Evolutionary conservation across 2,888 invertebrate species (phyloP).

Genomic region (Drosophila demipolita): DNA sequence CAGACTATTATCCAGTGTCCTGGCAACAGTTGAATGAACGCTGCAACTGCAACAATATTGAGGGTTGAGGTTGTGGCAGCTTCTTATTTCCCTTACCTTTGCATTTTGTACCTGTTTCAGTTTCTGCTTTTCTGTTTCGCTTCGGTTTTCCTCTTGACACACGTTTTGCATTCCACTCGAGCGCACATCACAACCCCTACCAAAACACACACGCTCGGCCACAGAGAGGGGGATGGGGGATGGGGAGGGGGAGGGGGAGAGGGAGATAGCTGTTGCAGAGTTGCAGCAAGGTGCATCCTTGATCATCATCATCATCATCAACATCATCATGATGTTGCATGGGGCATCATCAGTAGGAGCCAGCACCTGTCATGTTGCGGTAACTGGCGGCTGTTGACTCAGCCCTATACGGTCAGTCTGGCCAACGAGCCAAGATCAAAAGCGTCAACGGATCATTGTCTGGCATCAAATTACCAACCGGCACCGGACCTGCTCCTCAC

Average conservation of each 20-base stretch:
- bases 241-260: neutral
- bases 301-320: slow-evolving; percentile 49
- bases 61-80: slow-evolving; percentile 31
- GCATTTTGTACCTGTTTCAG: slow-evolving; percentile 44
- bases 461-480: slow-evolving; percentile 78
- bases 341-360: slow-evolving; percentile 28
- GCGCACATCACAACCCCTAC: slow-evolving; percentile 61
- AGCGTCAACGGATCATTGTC: slow-evolving; percentile 81
- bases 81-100: slow-evolving; percentile 10
- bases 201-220: neutral
- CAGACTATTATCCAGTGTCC: slow-evolving; percentile 23
- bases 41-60: slow-evolving; percentile 33
- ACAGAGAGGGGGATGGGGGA: too few species aligned
- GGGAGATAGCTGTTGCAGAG: slow-evolving; percentile 34
- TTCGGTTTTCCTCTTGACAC: slow-evolving; percentile 48
- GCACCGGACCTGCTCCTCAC: slow-evolving; percentile 31
- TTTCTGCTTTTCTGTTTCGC: slow-evolving; percentile 16
- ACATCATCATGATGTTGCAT: slow-evolving; percentile 14
- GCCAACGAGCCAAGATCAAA: slow-evolving; percentile 59
- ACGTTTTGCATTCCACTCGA: slow-evolving; percentile 72
- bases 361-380: slow-evolving; percentile 76
- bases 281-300: slow-evolving; percentile 78
- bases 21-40: slow-evolving; percentile 75
- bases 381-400: slow-evolving; percentile 57
- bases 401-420: slow-evolving; percentile 29